Evolutionary conservation across 2,113 vertebrate species (phyloP).

Genomic region (Scolopax mira): DNA sequence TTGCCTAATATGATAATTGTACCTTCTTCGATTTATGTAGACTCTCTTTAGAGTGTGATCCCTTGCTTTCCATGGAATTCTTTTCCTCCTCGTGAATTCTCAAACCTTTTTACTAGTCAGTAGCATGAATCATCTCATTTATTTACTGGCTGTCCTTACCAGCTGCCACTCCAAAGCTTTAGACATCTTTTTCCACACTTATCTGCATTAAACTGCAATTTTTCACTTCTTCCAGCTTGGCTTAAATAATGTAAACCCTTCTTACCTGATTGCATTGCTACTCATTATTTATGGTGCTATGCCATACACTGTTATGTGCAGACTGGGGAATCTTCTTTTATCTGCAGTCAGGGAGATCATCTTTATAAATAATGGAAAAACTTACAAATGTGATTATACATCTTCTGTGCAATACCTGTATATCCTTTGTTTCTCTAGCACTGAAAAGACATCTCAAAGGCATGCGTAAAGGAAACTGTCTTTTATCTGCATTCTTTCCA

Average conservation of each 20-base stretch:
- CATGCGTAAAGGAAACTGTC: neutral
- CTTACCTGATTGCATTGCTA: constrained; percentile 21
- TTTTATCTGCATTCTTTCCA: neutral
- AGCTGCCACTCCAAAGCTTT: constrained; percentile 25
- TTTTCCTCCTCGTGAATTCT: neutral
- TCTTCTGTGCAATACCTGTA: constrained; percentile 3
- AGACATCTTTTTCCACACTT: neutral
- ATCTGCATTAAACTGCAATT: constrained; percentile 34
- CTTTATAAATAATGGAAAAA: constrained; percentile 61
- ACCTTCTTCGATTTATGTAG: neutral
- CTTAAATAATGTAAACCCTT: constrained; percentile 60
- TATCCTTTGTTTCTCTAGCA: constrained; percentile 25
- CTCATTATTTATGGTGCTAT: constrained; percentile 43
- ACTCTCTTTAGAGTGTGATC: neutral
- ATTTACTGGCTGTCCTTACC: constrained; percentile 30
- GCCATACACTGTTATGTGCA: neutral
- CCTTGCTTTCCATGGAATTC: neutral
- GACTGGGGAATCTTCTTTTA: constrained; percentile 37
- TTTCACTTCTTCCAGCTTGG: constrained; percentile 32
- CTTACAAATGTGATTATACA: constrained; percentile 45
- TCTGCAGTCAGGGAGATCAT: constrained; percentile 39
- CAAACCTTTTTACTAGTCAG: neutral
- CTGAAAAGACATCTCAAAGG: constrained; percentile 25
- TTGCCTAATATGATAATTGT: neutral
- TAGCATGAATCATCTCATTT: neutral